Base-by-base conservation (phyloP, 2,888 invertebrate genomes). In the Diloba caeruleocephala region DNA sequence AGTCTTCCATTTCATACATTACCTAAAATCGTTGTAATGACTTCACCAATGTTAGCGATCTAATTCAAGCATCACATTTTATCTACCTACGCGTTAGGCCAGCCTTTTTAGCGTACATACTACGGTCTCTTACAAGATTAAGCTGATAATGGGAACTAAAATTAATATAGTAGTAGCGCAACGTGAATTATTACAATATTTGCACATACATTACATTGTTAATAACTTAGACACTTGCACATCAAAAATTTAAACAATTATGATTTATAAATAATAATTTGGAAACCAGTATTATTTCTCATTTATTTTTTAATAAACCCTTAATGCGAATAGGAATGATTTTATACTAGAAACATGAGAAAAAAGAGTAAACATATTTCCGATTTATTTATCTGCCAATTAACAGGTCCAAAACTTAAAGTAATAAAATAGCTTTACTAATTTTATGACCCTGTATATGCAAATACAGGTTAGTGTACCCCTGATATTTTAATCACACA, bases 1-100 rank as follows among this genome's bases (percentile, higher is more conserved):
- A 63, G 66, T 63, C 63, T 63, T 63, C 43, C n/a, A 8, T 53
- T 34, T 49, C 33, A 65, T 14, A 25, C 38, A 39, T 6, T 14
- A 19, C 37, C 10, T 21, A 29, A 8, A 17, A 50, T 21, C 3
- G 13, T 42, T 38, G 26, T 23, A 14, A 36, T 28, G 17, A 45
- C 28, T 41, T 46, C 17, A 29, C 14, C 21, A 32, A 49, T 13
- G 10, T 38, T 37, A 23, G 29, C n/a, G 1, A 31, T 31, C 7
- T 37, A 29, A 21, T 13, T 13, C n/a, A 21, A 9, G 15, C 32
- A 15, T 25, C 10, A n/a, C n/a, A 31, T 33, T 19, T 10, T 13
- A 32, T 25, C 10, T 25, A 33, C 42, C 43, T 17, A 41, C 29
- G 43, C 9, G 32, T 32, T 32, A 59, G 34, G 39, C 36, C 36